These are phyloP conservation scores for Liodrosophila aerea DNA, from an alignment of 2,888 invertebrate genomes.

Conservation along the genomic window DNA sequence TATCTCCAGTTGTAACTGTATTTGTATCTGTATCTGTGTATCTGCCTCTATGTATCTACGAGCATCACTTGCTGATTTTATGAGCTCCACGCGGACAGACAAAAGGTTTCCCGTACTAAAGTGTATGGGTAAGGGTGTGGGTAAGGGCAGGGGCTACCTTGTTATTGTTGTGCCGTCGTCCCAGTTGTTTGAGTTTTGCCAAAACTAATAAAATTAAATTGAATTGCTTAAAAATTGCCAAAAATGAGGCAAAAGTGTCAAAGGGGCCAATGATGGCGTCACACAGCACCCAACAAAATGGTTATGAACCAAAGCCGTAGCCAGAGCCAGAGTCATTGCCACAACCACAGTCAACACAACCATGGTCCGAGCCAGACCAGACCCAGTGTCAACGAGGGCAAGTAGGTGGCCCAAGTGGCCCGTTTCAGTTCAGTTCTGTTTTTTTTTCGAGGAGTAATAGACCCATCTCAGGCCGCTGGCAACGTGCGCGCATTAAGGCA, in stretches of 20 bases:
- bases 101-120: conserved; percentile 36
- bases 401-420: background rate
- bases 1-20: background rate
- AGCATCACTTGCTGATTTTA: conserved; percentile 60
- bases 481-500: conserved; percentile 74
- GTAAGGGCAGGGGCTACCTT: conserved; percentile 41
- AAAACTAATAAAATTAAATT: conserved; percentile 78
- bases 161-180: conserved; percentile 63
- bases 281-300: conserved; percentile 37
- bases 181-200: conserved; percentile 77
- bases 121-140: too few relatives aligned
- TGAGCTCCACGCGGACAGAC: conserved; percentile 58
- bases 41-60: conserved; percentile 28
- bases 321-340: conserved; percentile 2
- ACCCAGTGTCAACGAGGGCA: background rate
- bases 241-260: conserved; percentile 75
- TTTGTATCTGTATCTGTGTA: conserved; percentile 15
- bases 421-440: background rate
- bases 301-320: conserved; percentile 48
- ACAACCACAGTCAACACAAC: too few relatives aligned
- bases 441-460: conserved; percentile 3
- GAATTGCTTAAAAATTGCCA: conserved; percentile 78
- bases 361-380: background rate
- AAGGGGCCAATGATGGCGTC: conserved; percentile 47
- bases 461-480: conserved; percentile 28